These are phyloP conservation scores for Hymenopus coronatus DNA, from an alignment of 2,888 invertebrate genomes.

Conservation along the genomic window DNA sequence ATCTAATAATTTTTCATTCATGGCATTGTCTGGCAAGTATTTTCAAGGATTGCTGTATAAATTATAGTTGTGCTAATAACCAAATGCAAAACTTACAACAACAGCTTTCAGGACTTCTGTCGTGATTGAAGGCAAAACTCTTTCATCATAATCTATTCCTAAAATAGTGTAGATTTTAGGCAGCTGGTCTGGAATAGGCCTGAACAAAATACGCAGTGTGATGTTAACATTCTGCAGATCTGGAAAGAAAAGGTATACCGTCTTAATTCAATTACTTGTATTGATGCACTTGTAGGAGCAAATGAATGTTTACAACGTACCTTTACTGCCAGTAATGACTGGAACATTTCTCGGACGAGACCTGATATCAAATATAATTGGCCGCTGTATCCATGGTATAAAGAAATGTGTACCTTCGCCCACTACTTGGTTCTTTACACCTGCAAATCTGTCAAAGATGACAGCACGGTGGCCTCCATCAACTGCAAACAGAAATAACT, in stretches of 20 bases:
- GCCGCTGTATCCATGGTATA: slow-evolving; percentile 97
- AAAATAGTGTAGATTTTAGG: slow-evolving; percentile 95
- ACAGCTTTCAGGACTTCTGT: slow-evolving; percentile 98
- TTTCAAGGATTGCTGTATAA: too few species aligned
- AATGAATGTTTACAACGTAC: slow-evolving; percentile 46
- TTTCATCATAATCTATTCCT: slow-evolving; percentile 96
- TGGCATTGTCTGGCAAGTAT: too few species aligned
- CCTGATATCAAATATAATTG: slow-evolving; percentile 97
- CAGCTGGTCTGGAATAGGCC: slow-evolving; percentile 89
- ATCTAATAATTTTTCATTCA: too few species aligned
- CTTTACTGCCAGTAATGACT: slow-evolving; percentile 96
- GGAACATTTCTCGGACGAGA: slow-evolving; percentile 96
- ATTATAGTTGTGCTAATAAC: too few species aligned
- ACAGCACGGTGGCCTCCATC: slow-evolving; percentile 98
- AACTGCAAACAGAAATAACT: slow-evolving; percentile 59
- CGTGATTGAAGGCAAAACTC: slow-evolving; percentile 97
- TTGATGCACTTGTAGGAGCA: too few species aligned
- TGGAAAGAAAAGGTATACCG: slow-evolving; percentile 46
- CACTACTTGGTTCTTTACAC: slow-evolving; percentile 86
- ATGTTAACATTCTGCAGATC: slow-evolving; percentile 99
- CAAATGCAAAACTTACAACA: slow-evolving; percentile 56
- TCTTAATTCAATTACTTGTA: too few species aligned
- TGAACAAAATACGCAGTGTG: slow-evolving; percentile 94
- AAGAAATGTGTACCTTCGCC: slow-evolving; percentile 99
- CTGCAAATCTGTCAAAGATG: slow-evolving; percentile 97